phyloP scores from a whole-genome alignment of 2,113 vertebrate genomes.

The Campylomormyrus numenius region DNA sequence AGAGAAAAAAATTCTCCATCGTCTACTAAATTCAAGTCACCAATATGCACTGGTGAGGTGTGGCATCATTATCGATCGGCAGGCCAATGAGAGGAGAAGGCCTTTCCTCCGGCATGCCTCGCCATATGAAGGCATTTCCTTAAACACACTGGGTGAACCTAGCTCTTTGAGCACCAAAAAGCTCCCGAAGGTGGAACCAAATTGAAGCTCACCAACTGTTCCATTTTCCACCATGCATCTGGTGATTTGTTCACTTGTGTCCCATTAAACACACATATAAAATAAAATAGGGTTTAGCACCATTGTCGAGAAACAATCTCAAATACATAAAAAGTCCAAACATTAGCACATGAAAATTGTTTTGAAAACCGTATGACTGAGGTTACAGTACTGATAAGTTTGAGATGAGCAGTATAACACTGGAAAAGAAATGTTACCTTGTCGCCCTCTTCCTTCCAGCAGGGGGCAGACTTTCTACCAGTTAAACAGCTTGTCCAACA shows the following conservation, averaged over 20 bases:
- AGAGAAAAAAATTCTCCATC: background rate
- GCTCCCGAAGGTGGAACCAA: background rate
- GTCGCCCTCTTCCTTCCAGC: background rate
- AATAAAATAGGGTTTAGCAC: conserved; percentile 35
- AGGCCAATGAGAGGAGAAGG: background rate
- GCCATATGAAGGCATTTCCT: background rate
- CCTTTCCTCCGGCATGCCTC: background rate
- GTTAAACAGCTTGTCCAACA: background rate
- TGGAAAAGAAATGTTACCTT: background rate
- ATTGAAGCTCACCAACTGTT: background rate
- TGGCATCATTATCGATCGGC: background rate
- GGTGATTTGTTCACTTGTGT: background rate
- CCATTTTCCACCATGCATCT: background rate
- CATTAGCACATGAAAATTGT: background rate
- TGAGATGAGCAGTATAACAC: background rate
- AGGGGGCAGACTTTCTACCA: conserved; percentile 22
- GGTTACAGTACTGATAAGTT: conserved; percentile 19
- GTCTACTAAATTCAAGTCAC: background rate
- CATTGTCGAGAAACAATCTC: conserved; percentile 27
- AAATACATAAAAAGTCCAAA: conserved; percentile 22
- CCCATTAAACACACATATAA: conserved; percentile 14
- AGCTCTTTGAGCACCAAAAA: background rate
- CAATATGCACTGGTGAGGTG: background rate
- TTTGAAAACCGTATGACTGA: conserved; percentile 9
- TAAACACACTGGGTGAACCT: background rate